Conservation (phyloP, 2,888 invertebrate species). For the Sicus ferrugineus region DNA sequence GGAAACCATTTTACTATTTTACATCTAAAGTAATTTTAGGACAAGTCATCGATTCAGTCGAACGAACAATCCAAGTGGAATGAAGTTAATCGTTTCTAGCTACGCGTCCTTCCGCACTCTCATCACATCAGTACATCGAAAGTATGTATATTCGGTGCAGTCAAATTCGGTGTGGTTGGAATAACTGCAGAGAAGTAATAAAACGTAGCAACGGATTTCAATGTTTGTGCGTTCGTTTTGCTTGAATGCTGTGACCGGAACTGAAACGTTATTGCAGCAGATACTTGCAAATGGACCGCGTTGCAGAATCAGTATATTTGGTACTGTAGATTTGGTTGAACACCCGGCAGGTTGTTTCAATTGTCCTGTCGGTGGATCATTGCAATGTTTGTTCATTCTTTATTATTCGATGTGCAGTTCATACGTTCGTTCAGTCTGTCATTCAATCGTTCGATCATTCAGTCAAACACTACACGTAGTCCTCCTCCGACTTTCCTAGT, state of each 20-base stretch:
- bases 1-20: too few species aligned
- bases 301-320: too few species aligned
- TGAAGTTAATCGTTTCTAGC: constrained; percentile 23
- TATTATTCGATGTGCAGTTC: neutral
- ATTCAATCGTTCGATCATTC: neutral
- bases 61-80: constrained; percentile 10
- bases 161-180: too few species aligned
- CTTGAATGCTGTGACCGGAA: constrained; percentile 33
- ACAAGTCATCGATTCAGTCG: neutral
- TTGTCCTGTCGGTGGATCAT: neutral
- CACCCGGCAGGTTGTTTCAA: neutral
- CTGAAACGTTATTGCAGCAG: constrained; percentile 31
- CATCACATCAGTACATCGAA: neutral
- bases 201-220: constrained; percentile 3
- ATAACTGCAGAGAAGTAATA: constrained; percentile 1
- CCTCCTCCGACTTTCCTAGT: too few species aligned
- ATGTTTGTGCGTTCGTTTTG: constrained; percentile 25
- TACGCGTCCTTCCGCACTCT: constrained; percentile 15
- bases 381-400: neutral
- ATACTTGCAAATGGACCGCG: too few species aligned
- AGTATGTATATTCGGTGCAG: neutral
- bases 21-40: too few species aligned
- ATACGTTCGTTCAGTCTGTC: neutral
- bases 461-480: neutral
- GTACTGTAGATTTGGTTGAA: neutral